Evolutionary conservation across 2,888 invertebrate species (phyloP).

Genomic region (Hermaeophaga mercurialis): DNA sequence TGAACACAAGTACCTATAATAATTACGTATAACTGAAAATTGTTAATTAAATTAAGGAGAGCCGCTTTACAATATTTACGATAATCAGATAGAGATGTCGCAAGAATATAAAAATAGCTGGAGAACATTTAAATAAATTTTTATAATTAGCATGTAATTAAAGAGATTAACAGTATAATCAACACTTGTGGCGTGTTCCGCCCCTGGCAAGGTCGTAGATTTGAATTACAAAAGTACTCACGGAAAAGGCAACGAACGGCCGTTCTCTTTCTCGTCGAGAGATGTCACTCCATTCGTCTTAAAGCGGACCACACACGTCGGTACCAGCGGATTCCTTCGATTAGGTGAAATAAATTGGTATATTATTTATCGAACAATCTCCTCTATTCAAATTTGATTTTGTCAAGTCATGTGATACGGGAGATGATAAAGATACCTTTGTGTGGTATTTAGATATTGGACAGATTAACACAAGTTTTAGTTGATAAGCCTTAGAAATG

Average conservation of each 20-base stretch:
- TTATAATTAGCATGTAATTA: too few relatives aligned
- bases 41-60: background rate
- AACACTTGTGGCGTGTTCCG: background rate
- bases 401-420: conserved; percentile 18
- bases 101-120: background rate
- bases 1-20: background rate
- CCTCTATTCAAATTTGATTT: conserved; percentile 20
- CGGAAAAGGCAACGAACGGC: conserved; percentile 19
- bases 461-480: background rate
- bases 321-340: conserved; percentile 23
- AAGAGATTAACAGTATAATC: too few relatives aligned
- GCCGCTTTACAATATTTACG: too few relatives aligned
- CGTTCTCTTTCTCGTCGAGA: conserved; percentile 18
- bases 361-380: conserved; percentile 30
- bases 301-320: conserved; percentile 42
- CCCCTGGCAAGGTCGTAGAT: conserved; percentile 9
- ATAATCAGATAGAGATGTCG: conserved; percentile 14
- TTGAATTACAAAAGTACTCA: conserved; percentile 19
- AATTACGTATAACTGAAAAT: background rate
- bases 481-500: conserved; percentile 15
- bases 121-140: background rate
- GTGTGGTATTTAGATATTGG: conserved; percentile 9
- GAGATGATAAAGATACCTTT: conserved; percentile 11
- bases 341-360: conserved; percentile 32
- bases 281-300: conserved; percentile 27